Base-by-base conservation (phyloP, 23 tunicate genomes). In the Oikopleura vanhoeffeni region DNA sequence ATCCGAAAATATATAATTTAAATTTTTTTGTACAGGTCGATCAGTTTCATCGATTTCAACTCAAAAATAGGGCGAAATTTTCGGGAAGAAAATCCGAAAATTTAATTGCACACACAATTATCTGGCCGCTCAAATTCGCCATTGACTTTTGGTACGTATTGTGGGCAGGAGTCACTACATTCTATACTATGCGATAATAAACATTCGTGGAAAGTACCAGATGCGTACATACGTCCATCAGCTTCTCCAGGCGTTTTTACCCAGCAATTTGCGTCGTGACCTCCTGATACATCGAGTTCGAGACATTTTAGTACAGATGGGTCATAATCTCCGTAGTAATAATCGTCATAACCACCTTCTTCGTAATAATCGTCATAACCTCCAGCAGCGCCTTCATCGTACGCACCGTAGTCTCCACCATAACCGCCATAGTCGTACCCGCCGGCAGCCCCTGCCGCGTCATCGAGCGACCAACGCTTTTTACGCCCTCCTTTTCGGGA, bases 171-270 rank as follows among this genome's bases (percentile, higher is more conserved):
- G 2, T 94, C 98, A 67, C 85, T 85, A 85, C 98, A 94, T 39
- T 90, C 98, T 35, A 64, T 84, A 36, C 67, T 38, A 87, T 94
- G 94, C 41, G 85, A 85, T 57, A 86, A 84, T 0, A 94, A 89
- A 76, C 98, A 94, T 0, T 93, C 95, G 67, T 94, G 98, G 76
- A 85, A 94, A 4, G 88, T 87, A 86, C 98, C 98, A 39, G 94
- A 86, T 2, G 90, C 84, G 57, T 84, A 94, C 87, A 94, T 76
- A 0, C 98, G 83, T 3, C 98, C 98, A 67, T 94, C 98, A 60
- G 95, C 88, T 85, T 94, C 98, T 1, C 98, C 98, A 18, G 98
- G 98, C 24, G 98, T 94, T 84, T 71, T 71, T 2, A 71, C 79
- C 79, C 79, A 71, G 79, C 32, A 18, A n/a, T 71, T 71, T 30